Conservation (phyloP, 2,113 vertebrate genomes). For the Rafetus swinhoei region DNA sequence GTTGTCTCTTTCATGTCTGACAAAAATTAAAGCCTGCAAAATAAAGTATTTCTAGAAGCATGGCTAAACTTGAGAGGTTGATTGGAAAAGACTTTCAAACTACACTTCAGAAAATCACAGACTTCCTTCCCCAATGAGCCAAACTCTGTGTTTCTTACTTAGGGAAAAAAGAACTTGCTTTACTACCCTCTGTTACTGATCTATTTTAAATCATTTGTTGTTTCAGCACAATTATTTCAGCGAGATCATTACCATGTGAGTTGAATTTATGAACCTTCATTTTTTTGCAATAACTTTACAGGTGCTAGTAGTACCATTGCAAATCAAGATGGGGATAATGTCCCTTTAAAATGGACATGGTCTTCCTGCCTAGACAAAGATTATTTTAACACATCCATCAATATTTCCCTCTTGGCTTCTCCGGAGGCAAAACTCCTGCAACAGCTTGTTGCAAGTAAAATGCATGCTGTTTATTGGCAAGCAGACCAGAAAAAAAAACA, state of each 20-base stretch:
- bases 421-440: slow-evolving; percentile 62
- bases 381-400: slow-evolving; percentile 67
- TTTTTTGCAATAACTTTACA: slow-evolving; percentile 12
- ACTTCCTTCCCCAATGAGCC: not conserved
- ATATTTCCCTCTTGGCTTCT: slow-evolving; percentile 64
- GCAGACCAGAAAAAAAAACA: slow-evolving; percentile 48
- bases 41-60: slow-evolving; percentile 17
- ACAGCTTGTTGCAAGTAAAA: slow-evolving; percentile 73
- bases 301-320: not conserved
- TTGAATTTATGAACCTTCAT: not conserved
- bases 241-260: not conserved
- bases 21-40: slow-evolving; percentile 15
- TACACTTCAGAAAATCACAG: slow-evolving; percentile 5
- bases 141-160: not conserved
- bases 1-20: slow-evolving; percentile 26
- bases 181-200: not conserved
- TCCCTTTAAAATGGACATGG: slow-evolving; percentile 22
- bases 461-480: slow-evolving; percentile 76
- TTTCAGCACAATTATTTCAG: not conserved
- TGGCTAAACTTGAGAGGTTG: not conserved
- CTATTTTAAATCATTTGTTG: not conserved
- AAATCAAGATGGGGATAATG: not conserved
- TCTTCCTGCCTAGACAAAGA: slow-evolving; percentile 50
- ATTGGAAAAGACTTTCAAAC: not conserved
- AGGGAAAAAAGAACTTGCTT: not conserved